A percentile compares a stretch with the other conserved stretches of the same genome.
These are phyloP conservation scores for Listronotus oregonensis DNA, from an alignment of 1,140 invertebrate species.

Conservation along the genomic window DNA sequence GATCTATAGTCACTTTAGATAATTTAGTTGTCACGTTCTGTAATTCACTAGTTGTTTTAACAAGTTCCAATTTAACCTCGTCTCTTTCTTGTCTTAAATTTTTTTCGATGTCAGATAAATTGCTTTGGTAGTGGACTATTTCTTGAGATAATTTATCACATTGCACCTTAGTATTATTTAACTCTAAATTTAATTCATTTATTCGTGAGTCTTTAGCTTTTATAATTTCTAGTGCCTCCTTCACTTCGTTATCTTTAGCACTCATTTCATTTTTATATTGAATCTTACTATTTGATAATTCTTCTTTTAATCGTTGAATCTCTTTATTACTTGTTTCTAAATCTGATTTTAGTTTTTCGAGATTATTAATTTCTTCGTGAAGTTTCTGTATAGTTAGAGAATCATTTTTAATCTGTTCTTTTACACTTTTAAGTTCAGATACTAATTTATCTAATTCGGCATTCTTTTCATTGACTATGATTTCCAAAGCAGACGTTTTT, in stretches of 20 bases:
- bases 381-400: constrained; percentile 10
- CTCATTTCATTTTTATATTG: constrained; percentile 21
- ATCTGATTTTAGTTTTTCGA: constrained; percentile 3
- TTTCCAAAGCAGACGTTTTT: constrained; percentile 8
- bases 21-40: constrained; percentile 12
- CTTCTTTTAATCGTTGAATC: constrained; percentile 2
- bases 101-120: constrained; percentile 27
- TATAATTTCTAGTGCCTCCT: not conserved
- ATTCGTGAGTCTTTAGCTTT: constrained; percentile 12
- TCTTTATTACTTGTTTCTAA: constrained; percentile 23
- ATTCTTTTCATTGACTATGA: not conserved
- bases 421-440: not conserved
- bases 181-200: constrained; percentile 9
- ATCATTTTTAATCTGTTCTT: constrained; percentile 9
- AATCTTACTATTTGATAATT: constrained; percentile 1
- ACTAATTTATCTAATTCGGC: not conserved
- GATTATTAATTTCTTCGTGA: constrained; percentile 8
- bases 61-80: not conserved
- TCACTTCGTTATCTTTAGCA: constrained; percentile 12
- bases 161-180: constrained; percentile 10
- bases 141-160: constrained; percentile 21
- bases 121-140: constrained; percentile 28
- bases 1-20: not conserved
- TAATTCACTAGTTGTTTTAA: constrained; percentile 15
- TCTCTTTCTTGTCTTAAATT: constrained; percentile 27